phyloP scores from a whole-genome alignment of 2,797 vertebrate genomes.

The Monodelphis domestica region DNA sequence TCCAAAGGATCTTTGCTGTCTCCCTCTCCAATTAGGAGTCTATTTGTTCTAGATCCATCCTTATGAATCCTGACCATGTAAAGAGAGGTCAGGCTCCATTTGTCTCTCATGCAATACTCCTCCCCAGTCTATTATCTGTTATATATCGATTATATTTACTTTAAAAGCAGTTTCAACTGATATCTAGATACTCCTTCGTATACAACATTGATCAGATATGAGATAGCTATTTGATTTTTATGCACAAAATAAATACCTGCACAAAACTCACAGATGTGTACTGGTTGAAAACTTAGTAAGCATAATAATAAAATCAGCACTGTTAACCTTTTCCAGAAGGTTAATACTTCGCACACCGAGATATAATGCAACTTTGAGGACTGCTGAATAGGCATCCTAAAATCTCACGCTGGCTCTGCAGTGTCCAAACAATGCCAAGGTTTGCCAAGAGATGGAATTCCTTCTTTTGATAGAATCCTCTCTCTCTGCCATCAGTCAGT shows the following conservation, averaged over 20 bases:
- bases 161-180: neutral
- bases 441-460: neutral
- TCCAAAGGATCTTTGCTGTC: neutral
- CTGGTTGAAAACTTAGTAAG: neutral
- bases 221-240: neutral
- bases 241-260: neutral
- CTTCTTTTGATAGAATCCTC: neutral
- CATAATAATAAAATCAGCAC: neutral
- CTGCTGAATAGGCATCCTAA: neutral
- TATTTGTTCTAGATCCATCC: neutral
- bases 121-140: neutral
- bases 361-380: neutral
- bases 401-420: neutral
- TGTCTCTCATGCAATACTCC: neutral
- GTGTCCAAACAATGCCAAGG: neutral
- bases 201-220: neutral
- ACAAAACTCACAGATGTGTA: neutral
- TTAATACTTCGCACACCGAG: neutral
- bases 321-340: neutral
- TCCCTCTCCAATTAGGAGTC: neutral
- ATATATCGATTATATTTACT: too few relatives aligned
- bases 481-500: neutral
- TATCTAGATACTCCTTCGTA: neutral
- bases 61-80: neutral
- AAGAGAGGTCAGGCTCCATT: neutral